Evolutionary conservation across 2,888 invertebrate species (phyloP).

Genomic region (Cataglyphis altisquamis): DNA sequence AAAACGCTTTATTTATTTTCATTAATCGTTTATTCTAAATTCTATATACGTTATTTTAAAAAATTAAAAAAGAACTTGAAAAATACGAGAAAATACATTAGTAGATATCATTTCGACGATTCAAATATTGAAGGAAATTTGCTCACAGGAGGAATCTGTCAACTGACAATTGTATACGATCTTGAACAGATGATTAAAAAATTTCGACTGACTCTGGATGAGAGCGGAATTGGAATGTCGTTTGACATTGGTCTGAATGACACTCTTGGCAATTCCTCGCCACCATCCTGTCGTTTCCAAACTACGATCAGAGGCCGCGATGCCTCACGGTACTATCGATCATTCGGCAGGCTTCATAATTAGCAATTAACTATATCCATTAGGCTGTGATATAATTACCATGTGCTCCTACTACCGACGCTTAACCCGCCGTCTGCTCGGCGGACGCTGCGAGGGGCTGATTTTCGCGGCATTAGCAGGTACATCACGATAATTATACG

Average conservation of each 20-base stretch:
- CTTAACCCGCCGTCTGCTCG: slow-evolving; percentile 79
- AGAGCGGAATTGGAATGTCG: slow-evolving; percentile 12
- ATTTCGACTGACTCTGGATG: slow-evolving; percentile 5
- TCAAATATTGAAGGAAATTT: background rate
- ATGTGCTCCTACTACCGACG: slow-evolving; percentile 83
- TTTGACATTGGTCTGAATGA: slow-evolving; percentile 77
- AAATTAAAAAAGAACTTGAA: background rate
- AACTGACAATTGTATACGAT: slow-evolving; percentile 21
- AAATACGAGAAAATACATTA: background rate
- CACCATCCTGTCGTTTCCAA: slow-evolving; percentile 71
- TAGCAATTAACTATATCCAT: slow-evolving; percentile 87
- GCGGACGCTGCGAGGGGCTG: slow-evolving; percentile 76
- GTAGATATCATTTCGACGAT: background rate
- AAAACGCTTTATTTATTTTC: background rate
- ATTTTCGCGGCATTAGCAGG: slow-evolving; percentile 82
- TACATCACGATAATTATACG: slow-evolving; percentile 84
- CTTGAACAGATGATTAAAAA: slow-evolving; percentile 15
- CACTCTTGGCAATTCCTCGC: slow-evolving; percentile 81
- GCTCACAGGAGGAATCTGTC: background rate
- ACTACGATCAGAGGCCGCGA: slow-evolving; percentile 76
- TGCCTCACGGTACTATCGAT: slow-evolving; percentile 85
- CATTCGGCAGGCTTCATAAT: slow-evolving; percentile 86
- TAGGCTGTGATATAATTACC: slow-evolving; percentile 86
- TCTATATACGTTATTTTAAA: background rate
- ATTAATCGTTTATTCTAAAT: background rate